phyloP scores from a whole-genome alignment of 1,140 invertebrate genomes.

The Mercenaria mercenaria region DNA sequence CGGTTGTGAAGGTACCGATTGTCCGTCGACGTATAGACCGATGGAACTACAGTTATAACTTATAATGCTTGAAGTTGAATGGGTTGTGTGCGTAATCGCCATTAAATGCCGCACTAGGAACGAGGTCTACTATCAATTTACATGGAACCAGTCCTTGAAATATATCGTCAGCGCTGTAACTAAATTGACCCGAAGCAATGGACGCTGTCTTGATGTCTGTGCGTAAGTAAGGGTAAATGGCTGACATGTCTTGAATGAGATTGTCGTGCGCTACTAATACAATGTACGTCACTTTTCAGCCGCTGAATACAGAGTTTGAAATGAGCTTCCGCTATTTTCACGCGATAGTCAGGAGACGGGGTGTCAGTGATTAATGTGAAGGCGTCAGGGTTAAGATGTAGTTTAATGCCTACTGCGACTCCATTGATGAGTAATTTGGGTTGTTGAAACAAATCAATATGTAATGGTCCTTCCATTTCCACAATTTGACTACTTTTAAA shows the following conservation, averaged over 20 bases:
- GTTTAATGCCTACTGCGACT: background rate
- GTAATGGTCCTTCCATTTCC: slow-evolving; percentile 51
- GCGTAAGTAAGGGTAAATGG: slow-evolving; percentile 45
- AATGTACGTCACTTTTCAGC: slow-evolving; percentile 23
- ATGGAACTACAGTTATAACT: background rate
- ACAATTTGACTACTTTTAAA: slow-evolving; percentile 27
- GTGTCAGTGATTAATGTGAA: background rate
- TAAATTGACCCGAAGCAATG: slow-evolving; percentile 48
- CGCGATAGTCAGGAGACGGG: background rate
- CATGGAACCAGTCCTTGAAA: slow-evolving; percentile 56
- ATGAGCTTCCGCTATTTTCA: slow-evolving; percentile 61
- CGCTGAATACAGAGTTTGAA: slow-evolving; percentile 46
- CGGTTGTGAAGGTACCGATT: slow-evolving; percentile 19
- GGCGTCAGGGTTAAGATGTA: background rate
- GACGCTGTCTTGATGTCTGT: slow-evolving; percentile 56
- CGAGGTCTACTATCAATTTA: slow-evolving; percentile 51
- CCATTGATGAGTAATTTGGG: background rate
- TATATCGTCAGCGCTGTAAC: slow-evolving; percentile 54
- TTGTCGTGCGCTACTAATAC: slow-evolving; percentile 56
- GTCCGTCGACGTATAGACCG: slow-evolving; percentile 28
- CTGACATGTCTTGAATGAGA: slow-evolving; percentile 15
- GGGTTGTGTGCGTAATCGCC: slow-evolving; percentile 28
- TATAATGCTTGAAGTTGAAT: slow-evolving; percentile 21
- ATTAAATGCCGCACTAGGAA: slow-evolving; percentile 6
- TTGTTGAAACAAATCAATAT: slow-evolving; percentile 62